Evolutionary conservation across 2,888 invertebrate species (phyloP).

Genomic region (Tiliacea citrago): DNA sequence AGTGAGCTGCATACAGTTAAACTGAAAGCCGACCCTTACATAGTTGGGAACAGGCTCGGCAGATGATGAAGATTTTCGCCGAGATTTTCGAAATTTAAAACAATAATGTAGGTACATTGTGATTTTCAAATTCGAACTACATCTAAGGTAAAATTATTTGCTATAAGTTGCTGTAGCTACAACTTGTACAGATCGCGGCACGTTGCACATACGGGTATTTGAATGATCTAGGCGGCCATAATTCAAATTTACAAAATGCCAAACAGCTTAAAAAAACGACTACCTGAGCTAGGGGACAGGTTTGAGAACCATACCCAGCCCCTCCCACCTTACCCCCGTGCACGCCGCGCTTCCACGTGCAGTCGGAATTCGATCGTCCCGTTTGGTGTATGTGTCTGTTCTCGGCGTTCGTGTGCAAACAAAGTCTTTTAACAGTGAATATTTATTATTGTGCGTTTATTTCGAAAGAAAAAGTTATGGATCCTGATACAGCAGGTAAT

Average conservation of each 20-base stretch:
- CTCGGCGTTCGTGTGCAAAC: conserved; percentile 2
- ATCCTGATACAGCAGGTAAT: neutral
- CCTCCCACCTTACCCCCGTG: neutral
- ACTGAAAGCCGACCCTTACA: too few species aligned
- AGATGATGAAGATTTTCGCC: too few species aligned
- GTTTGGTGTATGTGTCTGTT: neutral
- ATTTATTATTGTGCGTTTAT: neutral
- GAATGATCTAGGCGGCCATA: neutral
- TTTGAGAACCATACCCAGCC: neutral
- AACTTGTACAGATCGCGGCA: too few species aligned
- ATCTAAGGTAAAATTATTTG: too few species aligned
- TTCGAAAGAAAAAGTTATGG: too few species aligned
- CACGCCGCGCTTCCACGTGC: neutral
- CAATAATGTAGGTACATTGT: too few species aligned
- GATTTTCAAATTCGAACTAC: too few species aligned
- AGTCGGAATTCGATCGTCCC: neutral
- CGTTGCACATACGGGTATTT: neutral
- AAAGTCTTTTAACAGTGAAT: neutral
- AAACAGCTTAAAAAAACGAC: neutral
- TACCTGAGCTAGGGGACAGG: too few species aligned
- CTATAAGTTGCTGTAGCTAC: too few species aligned
- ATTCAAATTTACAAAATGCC: neutral
- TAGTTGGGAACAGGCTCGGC: too few species aligned
- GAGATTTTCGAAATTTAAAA: too few species aligned
- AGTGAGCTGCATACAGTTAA: too few species aligned